Conservation (phyloP, 2,888 invertebrate genomes). For the Rhodophaea formosa region DNA sequence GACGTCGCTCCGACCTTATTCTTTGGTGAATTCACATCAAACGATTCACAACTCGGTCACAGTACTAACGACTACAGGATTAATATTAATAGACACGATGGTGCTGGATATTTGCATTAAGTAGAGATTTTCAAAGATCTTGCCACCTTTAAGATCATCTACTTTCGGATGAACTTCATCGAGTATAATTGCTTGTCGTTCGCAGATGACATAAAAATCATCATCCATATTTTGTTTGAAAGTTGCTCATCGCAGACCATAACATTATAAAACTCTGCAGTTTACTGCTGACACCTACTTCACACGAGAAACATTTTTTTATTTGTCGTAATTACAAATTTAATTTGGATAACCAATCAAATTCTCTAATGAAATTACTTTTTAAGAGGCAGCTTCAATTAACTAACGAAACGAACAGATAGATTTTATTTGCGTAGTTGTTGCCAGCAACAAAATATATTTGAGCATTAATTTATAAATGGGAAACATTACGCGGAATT, state of each 20-base stretch:
- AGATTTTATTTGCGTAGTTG: neutral
- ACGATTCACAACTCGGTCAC: slow-evolving; percentile 26
- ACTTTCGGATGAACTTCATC: neutral
- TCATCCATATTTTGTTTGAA: no score
- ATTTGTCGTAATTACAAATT: no score
- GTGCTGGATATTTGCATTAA: neutral
- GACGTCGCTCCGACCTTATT: slow-evolving; percentile 21
- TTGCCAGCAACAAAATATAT: slow-evolving; percentile 1
- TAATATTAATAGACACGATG: slow-evolving; percentile 15
- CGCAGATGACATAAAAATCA: neutral
- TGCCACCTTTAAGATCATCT: neutral
- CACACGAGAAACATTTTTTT: no score
- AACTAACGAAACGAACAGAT: no score
- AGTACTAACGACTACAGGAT: slow-evolving; percentile 25
- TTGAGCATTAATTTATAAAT: neutral
- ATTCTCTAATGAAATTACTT: no score
- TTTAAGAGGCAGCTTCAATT: no score
- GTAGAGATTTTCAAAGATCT: neutral
- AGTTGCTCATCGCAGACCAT: no score
- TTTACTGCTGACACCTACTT: no score
- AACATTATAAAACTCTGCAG: no score
- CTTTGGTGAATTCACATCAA: slow-evolving; percentile 24
- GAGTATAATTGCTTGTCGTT: neutral
- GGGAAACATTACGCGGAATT: neutral
- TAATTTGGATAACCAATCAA: no score